phyloP scores from a whole-genome alignment of 2,888 invertebrate species.

The Sinodicranocentrus sp. region DNA sequence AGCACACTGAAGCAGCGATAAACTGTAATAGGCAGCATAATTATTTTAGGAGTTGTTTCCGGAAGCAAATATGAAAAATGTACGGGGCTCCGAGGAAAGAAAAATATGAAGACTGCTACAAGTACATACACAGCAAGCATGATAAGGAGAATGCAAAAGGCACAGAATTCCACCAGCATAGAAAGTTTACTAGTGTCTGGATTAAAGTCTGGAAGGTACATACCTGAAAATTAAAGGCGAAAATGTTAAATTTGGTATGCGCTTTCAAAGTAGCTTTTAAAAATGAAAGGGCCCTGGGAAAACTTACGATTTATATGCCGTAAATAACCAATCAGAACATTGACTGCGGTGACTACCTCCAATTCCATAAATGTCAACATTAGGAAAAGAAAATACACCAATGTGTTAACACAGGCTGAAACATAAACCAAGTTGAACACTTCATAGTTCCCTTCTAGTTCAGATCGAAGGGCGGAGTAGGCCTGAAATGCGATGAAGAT shows the following conservation, averaged over 20 bases:
- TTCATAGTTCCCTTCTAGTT: background rate
- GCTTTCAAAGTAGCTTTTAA: background rate
- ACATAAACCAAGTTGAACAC: background rate
- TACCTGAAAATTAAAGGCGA: background rate
- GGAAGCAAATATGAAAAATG: too few species aligned
- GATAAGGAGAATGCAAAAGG: too few species aligned
- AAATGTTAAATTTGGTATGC: too few species aligned
- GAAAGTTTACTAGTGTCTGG: background rate
- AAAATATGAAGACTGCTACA: background rate
- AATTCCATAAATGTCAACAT: background rate
- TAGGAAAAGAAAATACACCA: background rate
- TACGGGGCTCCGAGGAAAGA: too few species aligned
- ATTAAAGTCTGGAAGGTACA: constrained; percentile 13
- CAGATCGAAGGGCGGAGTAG: background rate
- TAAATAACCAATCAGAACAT: background rate
- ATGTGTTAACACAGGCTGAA: background rate
- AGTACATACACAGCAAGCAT: background rate
- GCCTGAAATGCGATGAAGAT: background rate
- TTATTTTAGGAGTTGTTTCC: too few species aligned
- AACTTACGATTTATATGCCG: constrained; percentile 2
- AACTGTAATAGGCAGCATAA: too few species aligned
- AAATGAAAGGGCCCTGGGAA: background rate
- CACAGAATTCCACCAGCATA: background rate
- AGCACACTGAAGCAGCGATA: too few species aligned
- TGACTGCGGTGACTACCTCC: background rate